Evolutionary conservation across 2,888 invertebrate genomes (phyloP), one percentile per base, ranked within the genome.

Genomic region (Sceliomorpha sp.): DNA sequence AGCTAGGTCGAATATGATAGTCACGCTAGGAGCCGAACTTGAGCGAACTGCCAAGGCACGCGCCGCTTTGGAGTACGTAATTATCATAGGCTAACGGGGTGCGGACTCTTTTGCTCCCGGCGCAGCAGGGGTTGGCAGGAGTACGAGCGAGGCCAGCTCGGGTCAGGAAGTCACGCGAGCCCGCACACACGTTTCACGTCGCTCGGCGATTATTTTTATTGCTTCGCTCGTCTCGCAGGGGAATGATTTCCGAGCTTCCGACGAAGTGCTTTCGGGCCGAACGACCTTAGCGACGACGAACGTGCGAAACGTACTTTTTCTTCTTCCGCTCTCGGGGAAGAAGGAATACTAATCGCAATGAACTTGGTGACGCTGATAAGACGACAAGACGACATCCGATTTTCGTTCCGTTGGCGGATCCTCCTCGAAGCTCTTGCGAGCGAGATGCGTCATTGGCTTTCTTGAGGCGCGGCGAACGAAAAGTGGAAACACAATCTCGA

Each of bases 131-230:
- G 71, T 47, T 59, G n/a, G 40, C 66, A 58, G 64, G 56, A 40
- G 60, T 66, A 45, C 70, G 34, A 27, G 39, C 62, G 55, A 60
- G 64, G 69, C 59, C 72, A 72, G 62, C 70, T 76, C 62, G 70
- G 77, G 82, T 79, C 81, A 79, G 79, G 74, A 81, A 83, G 84
- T 85, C 85, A 85, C 85, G 85, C 84, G 77, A 85, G 73, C 74
- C 71, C 81, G 75, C 74, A n/a, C n/a, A n/a, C 71, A 70, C 69
- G 67, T 64, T 73, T 68, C 60, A 51, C 55, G 59, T 60, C 56
- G 53, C 62, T 51, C 20, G 58, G 40, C 64, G 56, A 68, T 71
- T 71, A 74, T 70, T 71, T 70, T 72, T 72, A 64, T 68, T 59
- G 56, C 60, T 63, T 42, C 63, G 64, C 60, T 59, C 58, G 63